Evolutionary conservation across 2,113 vertebrate species (phyloP).

Genomic region (Steatornis caripensis): DNA sequence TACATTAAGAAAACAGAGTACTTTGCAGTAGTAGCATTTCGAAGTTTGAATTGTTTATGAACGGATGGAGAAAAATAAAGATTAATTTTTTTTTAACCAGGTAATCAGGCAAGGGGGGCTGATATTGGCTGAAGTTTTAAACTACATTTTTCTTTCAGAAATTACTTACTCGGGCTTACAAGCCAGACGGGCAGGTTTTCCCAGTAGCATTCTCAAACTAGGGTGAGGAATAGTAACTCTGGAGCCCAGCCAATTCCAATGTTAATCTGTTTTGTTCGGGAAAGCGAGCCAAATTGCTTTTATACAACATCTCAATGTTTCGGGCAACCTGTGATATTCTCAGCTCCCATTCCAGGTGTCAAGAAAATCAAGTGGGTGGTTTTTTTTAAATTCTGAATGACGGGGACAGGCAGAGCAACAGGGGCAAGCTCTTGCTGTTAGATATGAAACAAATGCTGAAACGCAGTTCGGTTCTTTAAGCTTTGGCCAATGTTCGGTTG

Average conservation of each 20-base stretch:
- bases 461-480: background rate
- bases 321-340: background rate
- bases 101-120: background rate
- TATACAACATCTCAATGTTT: constrained; percentile 15
- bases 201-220: constrained; percentile 67
- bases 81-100: constrained; percentile 12
- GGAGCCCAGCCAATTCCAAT: constrained; percentile 66
- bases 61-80: background rate
- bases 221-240: constrained; percentile 64
- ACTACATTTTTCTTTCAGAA: constrained; percentile 43
- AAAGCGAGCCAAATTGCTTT: constrained; percentile 23
- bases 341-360: background rate
- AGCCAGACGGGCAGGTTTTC: constrained; percentile 78
- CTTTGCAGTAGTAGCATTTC: background rate
- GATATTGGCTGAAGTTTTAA: background rate
- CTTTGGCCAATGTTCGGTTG: background rate
- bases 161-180: constrained; percentile 16
- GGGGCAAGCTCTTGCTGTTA: background rate
- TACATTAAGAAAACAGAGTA: background rate
- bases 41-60: background rate
- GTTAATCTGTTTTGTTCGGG: constrained; percentile 47
- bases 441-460: rapidly evolving
- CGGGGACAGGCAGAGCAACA: background rate
- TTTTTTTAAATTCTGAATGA: background rate
- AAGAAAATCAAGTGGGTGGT: background rate